Base-by-base conservation (phyloP, 2,797 vertebrate species). In the Oophaga sylvatica region DNA sequence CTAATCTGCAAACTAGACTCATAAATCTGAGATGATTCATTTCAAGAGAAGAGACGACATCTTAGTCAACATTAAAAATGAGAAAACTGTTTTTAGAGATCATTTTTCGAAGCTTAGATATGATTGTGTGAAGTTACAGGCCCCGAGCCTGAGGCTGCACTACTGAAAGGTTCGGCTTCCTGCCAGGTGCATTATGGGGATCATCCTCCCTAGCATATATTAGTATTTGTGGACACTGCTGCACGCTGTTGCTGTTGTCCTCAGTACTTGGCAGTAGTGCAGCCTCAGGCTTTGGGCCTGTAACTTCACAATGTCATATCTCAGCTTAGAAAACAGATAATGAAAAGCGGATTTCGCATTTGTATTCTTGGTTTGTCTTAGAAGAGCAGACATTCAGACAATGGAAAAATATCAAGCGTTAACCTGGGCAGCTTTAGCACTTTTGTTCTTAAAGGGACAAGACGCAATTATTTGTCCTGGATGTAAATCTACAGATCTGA, bases 1-100 rank as follows among this genome's bases (percentile, higher is more conserved):
- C 94, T 94, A 94, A 94, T 93, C 95, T 95, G 94, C 92, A 91
- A 93, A 92, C 93, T 93, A 93, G 71, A 92, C 92, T 1, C 94
- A 90, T 88, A 80, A 41, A 77, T 45, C 15, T 6, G 6, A 31
- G 29, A 19, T 19, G 16, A 19, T 70, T 35, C 1, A 5, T 31
- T 35, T 70, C 6, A 31, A 31, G 15, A 26, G 22, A 22, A 70
- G 29, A 17, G 17, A 2, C 2, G 6, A 11, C 2, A 4, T 3
- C 35, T 35, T 35, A 19, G 16, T 35, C 1, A 41, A 19, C 3
- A 13, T 70, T 31, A 70, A 31, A 70, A 35, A 65, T n/a, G 62
- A 10, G 71, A 73, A 73, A 73, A 20, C 9, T 17, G 19, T 22
- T 45, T 48, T 45, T 19, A 20, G 9, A 11, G 41, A 73, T 45